Conservation (phyloP, 2,888 invertebrate genomes). For the Pseudococcus viburni region DNA sequence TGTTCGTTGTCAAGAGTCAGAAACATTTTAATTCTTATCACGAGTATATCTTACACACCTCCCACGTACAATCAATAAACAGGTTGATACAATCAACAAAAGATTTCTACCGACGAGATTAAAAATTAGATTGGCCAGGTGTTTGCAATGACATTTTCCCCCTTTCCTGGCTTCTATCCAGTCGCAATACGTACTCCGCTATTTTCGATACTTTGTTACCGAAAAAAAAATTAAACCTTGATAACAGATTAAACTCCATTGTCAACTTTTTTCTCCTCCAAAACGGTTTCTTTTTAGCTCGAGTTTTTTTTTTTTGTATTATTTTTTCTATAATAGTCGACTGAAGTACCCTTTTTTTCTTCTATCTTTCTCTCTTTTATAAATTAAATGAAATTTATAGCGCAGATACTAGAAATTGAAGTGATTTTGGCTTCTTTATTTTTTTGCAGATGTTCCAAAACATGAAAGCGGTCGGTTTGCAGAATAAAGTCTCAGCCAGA, state of each 20-base stretch:
- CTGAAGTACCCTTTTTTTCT: constrained; percentile 60
- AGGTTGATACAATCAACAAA: constrained; percentile 60
- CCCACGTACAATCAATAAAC: constrained; percentile 61
- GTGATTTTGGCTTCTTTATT: constrained; percentile 26
- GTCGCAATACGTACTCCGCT: not conserved
- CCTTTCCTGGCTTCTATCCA: not conserved
- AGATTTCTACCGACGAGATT: constrained; percentile 31
- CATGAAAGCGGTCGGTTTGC: not conserved
- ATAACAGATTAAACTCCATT: constrained; percentile 63
- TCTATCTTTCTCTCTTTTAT: constrained; percentile 22
- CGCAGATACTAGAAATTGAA: constrained; percentile 40
- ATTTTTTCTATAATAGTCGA: constrained; percentile 49
- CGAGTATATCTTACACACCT: constrained; percentile 41
- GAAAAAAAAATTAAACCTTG: constrained; percentile 52
- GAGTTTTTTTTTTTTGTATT: constrained; percentile 22
- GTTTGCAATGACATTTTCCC: constrained; percentile 59
- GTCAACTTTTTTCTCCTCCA: constrained; percentile 43
- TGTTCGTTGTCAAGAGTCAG: constrained; percentile 61
- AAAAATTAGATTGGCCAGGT: constrained; percentile 65
- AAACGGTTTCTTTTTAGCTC: constrained; percentile 30
- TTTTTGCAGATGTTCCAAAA: constrained; percentile 43
- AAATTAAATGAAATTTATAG: constrained; percentile 41
- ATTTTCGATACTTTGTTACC: constrained; percentile 28
- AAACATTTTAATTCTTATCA: constrained; percentile 52
- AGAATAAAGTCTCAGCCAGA: constrained; percentile 4